Evolutionary conservation across 2,888 invertebrate genomes (phyloP).

Genomic region (Dryobota labecula): DNA sequence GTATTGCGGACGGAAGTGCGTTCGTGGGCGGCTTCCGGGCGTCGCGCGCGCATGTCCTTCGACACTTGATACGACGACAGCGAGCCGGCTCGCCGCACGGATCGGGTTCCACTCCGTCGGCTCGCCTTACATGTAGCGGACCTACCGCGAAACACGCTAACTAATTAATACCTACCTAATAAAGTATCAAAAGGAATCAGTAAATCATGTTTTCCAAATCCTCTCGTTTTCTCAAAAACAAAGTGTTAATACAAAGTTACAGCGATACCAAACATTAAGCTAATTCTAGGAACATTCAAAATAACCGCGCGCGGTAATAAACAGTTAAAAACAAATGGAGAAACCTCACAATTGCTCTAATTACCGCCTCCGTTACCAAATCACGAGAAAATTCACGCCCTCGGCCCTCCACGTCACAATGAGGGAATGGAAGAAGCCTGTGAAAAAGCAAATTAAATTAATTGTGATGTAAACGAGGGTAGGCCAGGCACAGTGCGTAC

Average conservation of each 20-base stretch:
- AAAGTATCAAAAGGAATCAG: slow-evolving; percentile 5
- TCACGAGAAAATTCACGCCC: slow-evolving; percentile 89
- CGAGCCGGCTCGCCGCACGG: slow-evolving; percentile 69
- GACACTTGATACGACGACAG: slow-evolving; percentile 73
- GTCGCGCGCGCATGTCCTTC: slow-evolving; percentile 82
- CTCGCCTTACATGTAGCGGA: slow-evolving; percentile 69
- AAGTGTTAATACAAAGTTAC: slow-evolving; percentile 64
- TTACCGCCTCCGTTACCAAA: slow-evolving; percentile 88
- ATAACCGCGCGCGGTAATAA: slow-evolving; percentile 80
- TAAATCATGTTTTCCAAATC: slow-evolving; percentile 34
- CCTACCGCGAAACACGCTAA: slow-evolving; percentile 28
- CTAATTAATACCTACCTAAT: slow-evolving; percentile 28
- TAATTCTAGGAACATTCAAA: slow-evolving; percentile 77
- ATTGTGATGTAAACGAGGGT: slow-evolving; percentile 90
- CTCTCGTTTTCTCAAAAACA: slow-evolving; percentile 45
- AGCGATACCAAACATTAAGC: slow-evolving; percentile 72
- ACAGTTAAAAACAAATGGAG: slow-evolving; percentile 87
- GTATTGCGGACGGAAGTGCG: slow-evolving; percentile 76
- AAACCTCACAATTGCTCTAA: slow-evolving; percentile 88
- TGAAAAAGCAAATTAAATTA: slow-evolving; percentile 90
- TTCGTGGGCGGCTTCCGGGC: slow-evolving; percentile 84
- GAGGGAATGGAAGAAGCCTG: slow-evolving; percentile 88
- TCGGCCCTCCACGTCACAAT: slow-evolving; percentile 85
- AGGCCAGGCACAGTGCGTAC: slow-evolving; percentile 79
- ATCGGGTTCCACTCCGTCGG: slow-evolving; percentile 74